phyloP scores from a whole-genome alignment of 2,888 invertebrate species.

The Ceramica pisi region DNA sequence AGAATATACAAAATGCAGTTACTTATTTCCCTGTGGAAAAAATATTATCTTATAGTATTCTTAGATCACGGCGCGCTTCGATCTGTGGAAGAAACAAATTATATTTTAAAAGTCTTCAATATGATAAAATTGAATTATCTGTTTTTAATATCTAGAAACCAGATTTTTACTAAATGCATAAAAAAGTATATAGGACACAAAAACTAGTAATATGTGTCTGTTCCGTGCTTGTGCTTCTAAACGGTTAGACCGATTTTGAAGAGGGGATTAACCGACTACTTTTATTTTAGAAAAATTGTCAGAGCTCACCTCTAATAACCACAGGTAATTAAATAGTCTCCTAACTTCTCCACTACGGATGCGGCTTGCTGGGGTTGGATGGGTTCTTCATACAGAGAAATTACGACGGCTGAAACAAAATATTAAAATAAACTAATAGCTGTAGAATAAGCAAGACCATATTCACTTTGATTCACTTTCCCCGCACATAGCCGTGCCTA shows the following conservation, averaged over 20 bases:
- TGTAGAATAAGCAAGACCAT: conserved; percentile 30
- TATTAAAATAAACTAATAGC: conserved; percentile 51
- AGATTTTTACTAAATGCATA: too few species aligned
- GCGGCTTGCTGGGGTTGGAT: conserved; percentile 99
- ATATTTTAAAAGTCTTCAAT: conserved; percentile 45
- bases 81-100: conserved; percentile 84
- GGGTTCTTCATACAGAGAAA: conserved; percentile 98
- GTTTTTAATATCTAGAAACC: too few species aligned
- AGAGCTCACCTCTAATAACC: conserved; percentile 95
- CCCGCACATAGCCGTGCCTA: conserved; percentile 34
- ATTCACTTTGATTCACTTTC: conserved; percentile 49
- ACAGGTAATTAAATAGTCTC: conserved; percentile 99
- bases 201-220: too few species aligned
- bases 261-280: too few species aligned
- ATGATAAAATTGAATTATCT: too few species aligned
- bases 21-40: conserved; percentile 91
- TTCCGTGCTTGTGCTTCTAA: too few species aligned
- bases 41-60: conserved; percentile 91
- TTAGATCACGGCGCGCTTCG: conserved; percentile 91
- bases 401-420: conserved; percentile 95
- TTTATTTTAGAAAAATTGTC: too few species aligned
- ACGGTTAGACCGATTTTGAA: too few species aligned
- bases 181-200: too few species aligned
- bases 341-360: conserved; percentile 98
- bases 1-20: conserved; percentile 92